Evolutionary conservation across 2,888 invertebrate genomes (phyloP), one percentile per base, ranked within the genome.

Genomic region (Ceraclea dissimilis): DNA sequence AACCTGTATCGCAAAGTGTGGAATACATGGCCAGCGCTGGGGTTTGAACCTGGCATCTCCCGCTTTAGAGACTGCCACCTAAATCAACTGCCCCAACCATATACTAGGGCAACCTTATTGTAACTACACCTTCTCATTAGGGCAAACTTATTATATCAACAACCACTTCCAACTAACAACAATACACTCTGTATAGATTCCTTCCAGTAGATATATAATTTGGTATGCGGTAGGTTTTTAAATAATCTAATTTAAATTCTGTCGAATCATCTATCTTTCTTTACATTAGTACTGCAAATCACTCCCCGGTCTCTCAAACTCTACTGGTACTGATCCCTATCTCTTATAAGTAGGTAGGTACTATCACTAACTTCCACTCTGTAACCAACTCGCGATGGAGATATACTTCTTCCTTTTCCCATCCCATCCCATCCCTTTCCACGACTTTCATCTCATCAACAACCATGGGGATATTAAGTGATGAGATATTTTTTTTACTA

Each of bases 181-280:
- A n/a, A n/a, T n/a, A 39, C 39, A 39, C 39, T 13, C 39, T 39
- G 39, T 16, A 39, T n/a, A 39, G 39, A 13, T 13, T 13, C 13
- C 13, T 39, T 39, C 39, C 39, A 13, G 4, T 39, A 16, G 39
- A 39, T 5, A 13, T 13, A 13, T 39, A 39, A 8, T 39, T 39
- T 39, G 39, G 39, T 39, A 39, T 39, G 39, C 47, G 47, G 47
- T 20, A 20, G 49, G 49, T 33, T 39, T 51, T 51, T 51, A 51
- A 51, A 26, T 51, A 51, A 51, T 39, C 51, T 39, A 51, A 51
- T 51, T 51, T 51, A 51, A 51, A 51, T 51, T 51, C 51, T 33
- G 51, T 20, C 39, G 19, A 33, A 39, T 51, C 51, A 51, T 39
- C 51, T 26, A 49, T 49, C 49, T 17, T 16, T 26, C 26, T 49